Percentiles rank a stretch among this genome's conserved stretches.
These are phyloP conservation scores for Pycnomerus fuliginosus DNA, from an alignment of 2,888 invertebrate genomes.

Conservation along the genomic window DNA sequence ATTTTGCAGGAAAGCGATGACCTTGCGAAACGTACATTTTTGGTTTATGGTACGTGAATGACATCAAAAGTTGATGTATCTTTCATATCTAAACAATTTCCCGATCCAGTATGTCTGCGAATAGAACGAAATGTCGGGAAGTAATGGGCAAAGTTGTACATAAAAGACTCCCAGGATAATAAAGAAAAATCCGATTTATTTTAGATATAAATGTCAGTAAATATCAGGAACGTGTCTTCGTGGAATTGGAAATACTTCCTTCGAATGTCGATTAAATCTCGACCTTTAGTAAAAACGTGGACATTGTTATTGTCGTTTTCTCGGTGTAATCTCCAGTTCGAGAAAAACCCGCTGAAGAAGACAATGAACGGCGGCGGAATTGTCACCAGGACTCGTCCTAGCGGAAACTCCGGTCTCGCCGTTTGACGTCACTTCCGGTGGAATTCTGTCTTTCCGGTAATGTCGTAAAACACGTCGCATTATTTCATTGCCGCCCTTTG, in stretches of 20 bases:
- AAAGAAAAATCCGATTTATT: constrained; percentile 5
- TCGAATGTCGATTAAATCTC: not conserved
- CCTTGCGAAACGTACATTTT: too few species aligned
- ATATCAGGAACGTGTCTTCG: not conserved
- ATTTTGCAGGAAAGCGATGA: too few species aligned
- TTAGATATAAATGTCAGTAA: constrained; percentile 7
- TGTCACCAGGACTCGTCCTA: constrained; percentile 20
- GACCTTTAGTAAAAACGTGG: not conserved
- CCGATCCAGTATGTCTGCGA: too few species aligned
- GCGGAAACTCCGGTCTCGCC: constrained; percentile 31
- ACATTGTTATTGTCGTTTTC: not conserved
- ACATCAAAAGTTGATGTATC: too few species aligned
- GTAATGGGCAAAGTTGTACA: too few species aligned
- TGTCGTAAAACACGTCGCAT: constrained; percentile 24
- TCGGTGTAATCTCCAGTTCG: not conserved
- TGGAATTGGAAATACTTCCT: constrained; percentile 6
- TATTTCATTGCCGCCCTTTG: constrained; percentile 19
- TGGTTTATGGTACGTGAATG: too few species aligned
- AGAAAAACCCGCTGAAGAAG: not conserved
- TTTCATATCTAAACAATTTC: too few species aligned
- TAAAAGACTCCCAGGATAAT: not conserved
- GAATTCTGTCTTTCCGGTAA: constrained; percentile 34
- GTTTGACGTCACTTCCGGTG: constrained; percentile 34
- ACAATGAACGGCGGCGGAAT: constrained; percentile 16
- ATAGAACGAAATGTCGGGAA: too few species aligned